Evolutionary conservation across 2,888 invertebrate genomes (phyloP).

Genomic region (Hydrotaea cyrtoneurina): DNA sequence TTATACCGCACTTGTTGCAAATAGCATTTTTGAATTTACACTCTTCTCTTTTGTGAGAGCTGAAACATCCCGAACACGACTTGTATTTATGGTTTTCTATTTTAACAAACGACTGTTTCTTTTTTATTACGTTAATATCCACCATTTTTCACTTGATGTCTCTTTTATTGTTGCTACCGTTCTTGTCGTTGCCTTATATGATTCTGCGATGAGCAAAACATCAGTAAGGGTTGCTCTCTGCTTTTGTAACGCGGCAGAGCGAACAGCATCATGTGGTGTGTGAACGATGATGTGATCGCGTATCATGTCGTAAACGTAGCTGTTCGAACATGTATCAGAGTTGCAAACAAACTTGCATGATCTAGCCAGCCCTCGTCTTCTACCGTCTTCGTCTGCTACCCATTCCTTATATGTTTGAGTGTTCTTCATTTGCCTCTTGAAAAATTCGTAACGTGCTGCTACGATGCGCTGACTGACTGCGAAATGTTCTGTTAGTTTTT

Average conservation of each 20-base stretch:
- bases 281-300: constrained; percentile 60
- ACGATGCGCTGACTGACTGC: constrained; percentile 46
- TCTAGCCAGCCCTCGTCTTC: constrained; percentile 56
- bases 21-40: too few relatives aligned
- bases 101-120: neutral
- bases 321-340: constrained; percentile 30
- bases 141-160: constrained; percentile 32
- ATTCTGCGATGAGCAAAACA: constrained; percentile 35
- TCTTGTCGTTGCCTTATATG: constrained; percentile 48
- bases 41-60: too few relatives aligned
- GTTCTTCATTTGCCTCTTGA: constrained; percentile 53
- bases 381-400: constrained; percentile 63
- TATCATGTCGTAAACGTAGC: constrained; percentile 62
- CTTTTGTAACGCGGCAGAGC: constrained; percentile 37
- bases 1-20: constrained; percentile 36
- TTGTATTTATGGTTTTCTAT: constrained; percentile 31
- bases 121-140: constrained; percentile 34
- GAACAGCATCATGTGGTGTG: constrained; percentile 61
- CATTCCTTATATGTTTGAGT: constrained; percentile 61
- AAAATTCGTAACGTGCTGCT: constrained; percentile 55
- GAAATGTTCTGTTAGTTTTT: constrained; percentile 57
- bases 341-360: constrained; percentile 55
- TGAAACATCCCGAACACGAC: too few relatives aligned
- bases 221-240: constrained; percentile 40
- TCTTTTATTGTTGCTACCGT: constrained; percentile 42